These are phyloP conservation scores for Homarus gammarus DNA, from an alignment of 2,888 invertebrate species.

Conservation along the genomic window DNA sequence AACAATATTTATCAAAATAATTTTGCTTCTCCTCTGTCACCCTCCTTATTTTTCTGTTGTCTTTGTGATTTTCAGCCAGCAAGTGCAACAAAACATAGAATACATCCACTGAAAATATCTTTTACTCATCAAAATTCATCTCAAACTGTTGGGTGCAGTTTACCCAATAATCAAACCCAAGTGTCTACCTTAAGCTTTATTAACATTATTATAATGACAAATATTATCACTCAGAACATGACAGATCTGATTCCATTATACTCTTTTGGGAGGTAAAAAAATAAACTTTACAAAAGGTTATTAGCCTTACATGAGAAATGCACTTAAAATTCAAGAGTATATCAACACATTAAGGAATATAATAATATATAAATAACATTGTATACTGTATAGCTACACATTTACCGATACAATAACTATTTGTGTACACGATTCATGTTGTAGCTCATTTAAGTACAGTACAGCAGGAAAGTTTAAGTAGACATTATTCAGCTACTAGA, in stretches of 20 bases:
- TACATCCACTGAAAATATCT: too few relatives aligned
- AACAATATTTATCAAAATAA: too few relatives aligned
- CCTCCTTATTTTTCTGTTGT: too few relatives aligned
- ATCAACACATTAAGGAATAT: background rate
- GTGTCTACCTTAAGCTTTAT: background rate
- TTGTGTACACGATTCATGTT: background rate
- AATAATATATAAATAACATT: background rate
- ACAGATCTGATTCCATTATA: background rate
- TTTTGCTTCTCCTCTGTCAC: too few relatives aligned
- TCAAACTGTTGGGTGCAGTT: too few relatives aligned
- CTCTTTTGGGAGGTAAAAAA: background rate
- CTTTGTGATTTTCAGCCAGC: too few relatives aligned
- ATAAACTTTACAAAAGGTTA: conserved; percentile 11
- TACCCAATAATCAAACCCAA: too few relatives aligned
- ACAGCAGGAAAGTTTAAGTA: background rate
- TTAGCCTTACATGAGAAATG: background rate
- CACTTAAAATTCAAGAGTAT: background rate
- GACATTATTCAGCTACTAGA: background rate
- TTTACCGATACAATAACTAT: background rate
- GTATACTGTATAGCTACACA: too few relatives aligned
- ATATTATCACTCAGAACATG: conserved; percentile 11
- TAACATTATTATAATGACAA: conserved; percentile 38
- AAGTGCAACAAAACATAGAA: too few relatives aligned
- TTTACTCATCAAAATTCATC: too few relatives aligned
- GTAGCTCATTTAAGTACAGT: background rate